Conservation (phyloP, 2,888 invertebrate species). For the Cistogaster globosa region DNA sequence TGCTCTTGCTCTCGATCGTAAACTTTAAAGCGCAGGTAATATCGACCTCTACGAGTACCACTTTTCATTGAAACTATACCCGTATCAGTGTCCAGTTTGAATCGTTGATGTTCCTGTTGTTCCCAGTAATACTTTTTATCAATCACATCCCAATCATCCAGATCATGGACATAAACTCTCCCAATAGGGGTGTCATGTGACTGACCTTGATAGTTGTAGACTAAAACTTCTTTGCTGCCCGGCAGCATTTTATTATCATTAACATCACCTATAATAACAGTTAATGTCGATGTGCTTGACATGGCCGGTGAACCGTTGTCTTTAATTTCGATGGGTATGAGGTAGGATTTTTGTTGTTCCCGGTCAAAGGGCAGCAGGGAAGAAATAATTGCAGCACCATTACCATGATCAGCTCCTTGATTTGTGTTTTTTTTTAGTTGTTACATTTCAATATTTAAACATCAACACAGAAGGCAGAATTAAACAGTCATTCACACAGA, state of each 20-base stretch:
- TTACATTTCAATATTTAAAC: neutral
- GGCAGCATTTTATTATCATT: constrained; percentile 99
- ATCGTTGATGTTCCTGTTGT: constrained; percentile 91
- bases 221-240: constrained; percentile 97
- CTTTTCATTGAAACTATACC: constrained; percentile 97
- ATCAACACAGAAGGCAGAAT: neutral
- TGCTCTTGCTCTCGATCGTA: constrained; percentile 97
- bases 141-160: constrained; percentile 99
- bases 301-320: constrained; percentile 97
- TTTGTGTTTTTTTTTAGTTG: neutral
- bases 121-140: constrained; percentile 99
- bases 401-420: constrained; percentile 95
- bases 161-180: constrained; percentile 96
- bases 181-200: constrained; percentile 95
- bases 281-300: constrained; percentile 97
- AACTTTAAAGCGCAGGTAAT: constrained; percentile 91
- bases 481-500: neutral
- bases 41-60: constrained; percentile 93
- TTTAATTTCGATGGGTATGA: constrained; percentile 97
- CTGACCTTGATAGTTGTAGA: constrained; percentile 97
- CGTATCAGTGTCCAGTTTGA: constrained; percentile 94
- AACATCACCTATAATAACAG: constrained; percentile 97
- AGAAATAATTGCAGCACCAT: constrained; percentile 98
- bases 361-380: constrained; percentile 96
- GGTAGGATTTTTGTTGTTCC: constrained; percentile 96